Evolutionary conservation across 2,797 vertebrate species (phyloP), one percentile per base, ranked within the genome.

Genomic region (Cirrhinus molitorella): DNA sequence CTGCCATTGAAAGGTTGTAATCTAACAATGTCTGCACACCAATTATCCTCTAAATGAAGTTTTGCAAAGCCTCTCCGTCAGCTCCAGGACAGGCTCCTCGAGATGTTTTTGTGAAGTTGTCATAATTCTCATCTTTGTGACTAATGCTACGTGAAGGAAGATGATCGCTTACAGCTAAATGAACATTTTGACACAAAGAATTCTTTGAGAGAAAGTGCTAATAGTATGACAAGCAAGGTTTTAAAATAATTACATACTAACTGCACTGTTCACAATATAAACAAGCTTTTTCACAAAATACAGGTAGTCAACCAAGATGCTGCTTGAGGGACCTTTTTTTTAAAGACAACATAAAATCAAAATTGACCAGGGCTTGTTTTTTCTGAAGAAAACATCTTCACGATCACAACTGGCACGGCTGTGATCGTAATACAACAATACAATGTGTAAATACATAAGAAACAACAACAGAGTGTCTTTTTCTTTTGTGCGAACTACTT

Each of bases 121-220:
- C 88, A 87, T 83, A 74, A 87, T 88, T 89, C 81, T 90, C 88
- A 91, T 90, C 70, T 88, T 89, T 86, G 68, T 61, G 85, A 80
- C 87, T 90, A 91, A 92, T 85, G 88, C 85, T 72, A 86, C 43
- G 71, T 81, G 79, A 84, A 88, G 89, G 71, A 91, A 86, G 88
- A 88, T 86, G 75, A 59, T 80, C 51, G 28, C 75, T 71, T 84
- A 83, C 86, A 82, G 77, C 84, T 37, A 55, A 57, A 45, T 25
- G 25, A 67, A 57, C 21, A 68, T 61, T 47, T 83, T 34, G 51
- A n/a, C 59, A 45, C 45, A 16, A 21, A 77, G 17, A 79, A 83
- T 83, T 84, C 51, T 91, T 75, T 86, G 78, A 87, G 57, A 86
- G 85, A 89, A 19, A 75, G 59, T 70, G 59, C 13, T 45, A 80